Conservation (phyloP, 1,140 invertebrate genomes). For the Danaus plexippus region DNA sequence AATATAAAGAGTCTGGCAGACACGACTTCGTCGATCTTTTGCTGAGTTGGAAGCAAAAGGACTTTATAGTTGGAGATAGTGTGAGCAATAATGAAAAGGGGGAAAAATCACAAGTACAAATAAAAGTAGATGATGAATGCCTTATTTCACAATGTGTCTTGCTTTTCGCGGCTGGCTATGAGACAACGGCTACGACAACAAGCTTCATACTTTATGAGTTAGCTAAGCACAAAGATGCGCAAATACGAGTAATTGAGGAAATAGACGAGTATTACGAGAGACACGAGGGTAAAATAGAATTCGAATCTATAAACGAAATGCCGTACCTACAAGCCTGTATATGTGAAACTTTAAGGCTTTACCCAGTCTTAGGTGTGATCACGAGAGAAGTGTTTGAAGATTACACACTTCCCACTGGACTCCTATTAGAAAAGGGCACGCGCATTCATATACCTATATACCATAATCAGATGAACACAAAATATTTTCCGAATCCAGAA, state of each 20-base stretch:
- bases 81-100: conserved; percentile 13
- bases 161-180: conserved; percentile 30
- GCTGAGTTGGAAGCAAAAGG: conserved; percentile 20
- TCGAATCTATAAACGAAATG: conserved; percentile 20
- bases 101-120: conserved; percentile 6
- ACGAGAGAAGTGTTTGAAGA: conserved; percentile 27
- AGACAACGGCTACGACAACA: conserved; percentile 25
- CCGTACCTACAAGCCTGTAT: conserved; percentile 25
- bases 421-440: conserved; percentile 22
- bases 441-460: conserved; percentile 30
- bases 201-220: conserved; percentile 26
- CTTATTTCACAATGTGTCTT: conserved; percentile 22
- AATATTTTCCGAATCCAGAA: conserved; percentile 26
- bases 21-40: conserved; percentile 32
- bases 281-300: conserved; percentile 16
- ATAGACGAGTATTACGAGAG: conserved; percentile 23
- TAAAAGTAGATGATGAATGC: conserved; percentile 22
- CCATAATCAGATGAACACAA: conserved; percentile 20
- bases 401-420: conserved; percentile 22
- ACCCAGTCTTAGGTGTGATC: conserved; percentile 23
- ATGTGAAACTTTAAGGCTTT: conserved; percentile 24
- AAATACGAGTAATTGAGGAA: conserved; percentile 21
- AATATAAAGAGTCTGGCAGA: conserved; percentile 12
- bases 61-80: conserved; percentile 20
- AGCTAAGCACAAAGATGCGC: conserved; percentile 21